A percentile compares a stretch with the other conserved stretches of the same genome.
Conservation (phyloP, 2,888 invertebrate genomes). For the Pardosa pseudoannulata region DNA sequence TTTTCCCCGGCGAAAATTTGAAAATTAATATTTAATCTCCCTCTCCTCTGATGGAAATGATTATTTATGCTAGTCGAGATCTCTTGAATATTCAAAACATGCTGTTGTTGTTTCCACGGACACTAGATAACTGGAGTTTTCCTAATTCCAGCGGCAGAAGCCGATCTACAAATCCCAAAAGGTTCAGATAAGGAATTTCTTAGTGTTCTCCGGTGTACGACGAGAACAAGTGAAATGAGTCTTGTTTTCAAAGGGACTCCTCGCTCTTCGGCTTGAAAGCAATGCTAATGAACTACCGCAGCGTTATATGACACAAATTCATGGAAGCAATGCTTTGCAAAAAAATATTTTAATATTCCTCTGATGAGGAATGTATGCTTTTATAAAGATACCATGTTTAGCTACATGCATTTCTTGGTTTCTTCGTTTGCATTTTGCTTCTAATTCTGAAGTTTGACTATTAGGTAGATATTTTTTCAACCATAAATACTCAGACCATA, state of each 20-base stretch:
- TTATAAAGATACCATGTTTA: no score
- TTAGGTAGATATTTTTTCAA: no score
- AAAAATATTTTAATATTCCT: no score
- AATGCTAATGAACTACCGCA: background rate
- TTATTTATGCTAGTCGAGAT: slow-evolving; percentile 40
- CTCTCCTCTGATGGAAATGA: slow-evolving; percentile 38
- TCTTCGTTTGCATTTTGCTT: no score
- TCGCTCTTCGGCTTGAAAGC: background rate
- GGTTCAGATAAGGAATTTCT: slow-evolving; percentile 19
- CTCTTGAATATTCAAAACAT: slow-evolving; percentile 54
- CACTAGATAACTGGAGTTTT: background rate
- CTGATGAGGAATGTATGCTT: no score
- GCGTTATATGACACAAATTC: background rate
- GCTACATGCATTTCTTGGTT: no score
- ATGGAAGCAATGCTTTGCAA: no score
- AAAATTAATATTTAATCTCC: slow-evolving; percentile 60
- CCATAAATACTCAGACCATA: no score
- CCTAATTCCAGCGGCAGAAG: slow-evolving; percentile 3
- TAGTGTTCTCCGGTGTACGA: background rate
- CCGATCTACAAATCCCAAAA: slow-evolving; percentile 32
- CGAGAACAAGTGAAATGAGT: slow-evolving; percentile 43
- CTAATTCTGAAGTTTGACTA: no score
- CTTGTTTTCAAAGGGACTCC: no score
- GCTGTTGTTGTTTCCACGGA: slow-evolving; percentile 23
- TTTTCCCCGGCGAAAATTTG: slow-evolving; percentile 28